phyloP scores from a whole-genome alignment of 2,888 invertebrate genomes.

The Cryptus armator region DNA sequence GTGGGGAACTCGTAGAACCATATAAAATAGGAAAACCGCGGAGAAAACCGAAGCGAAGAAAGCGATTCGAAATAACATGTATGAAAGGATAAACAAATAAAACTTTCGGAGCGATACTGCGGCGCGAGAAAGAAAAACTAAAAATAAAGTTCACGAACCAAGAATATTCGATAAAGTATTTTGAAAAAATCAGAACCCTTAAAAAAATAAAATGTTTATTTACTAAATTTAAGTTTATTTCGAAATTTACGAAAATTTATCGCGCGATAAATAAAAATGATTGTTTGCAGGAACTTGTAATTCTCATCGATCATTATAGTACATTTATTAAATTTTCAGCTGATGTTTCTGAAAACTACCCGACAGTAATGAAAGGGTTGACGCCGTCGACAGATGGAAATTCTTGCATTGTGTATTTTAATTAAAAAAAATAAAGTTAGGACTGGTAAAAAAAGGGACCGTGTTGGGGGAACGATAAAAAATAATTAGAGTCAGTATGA shows the following conservation, averaged over 20 bases:
- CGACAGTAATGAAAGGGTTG: neutral
- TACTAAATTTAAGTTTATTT: neutral
- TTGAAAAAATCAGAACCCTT: neutral
- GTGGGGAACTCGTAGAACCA: constrained; percentile 7
- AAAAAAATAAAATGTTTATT: neutral
- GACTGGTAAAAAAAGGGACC: neutral
- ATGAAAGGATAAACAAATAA: constrained; percentile 46
- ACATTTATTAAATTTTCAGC: constrained; percentile 34
- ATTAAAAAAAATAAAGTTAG: neutral
- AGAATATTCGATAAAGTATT: neutral
- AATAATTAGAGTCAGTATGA: neutral
- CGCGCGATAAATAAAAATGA: neutral
- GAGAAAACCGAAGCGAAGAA: constrained; percentile 6
- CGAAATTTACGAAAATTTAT: neutral
- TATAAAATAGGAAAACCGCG: neutral
- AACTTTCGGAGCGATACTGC: constrained; percentile 21
- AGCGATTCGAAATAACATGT: constrained; percentile 10
- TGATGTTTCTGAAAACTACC: neutral
- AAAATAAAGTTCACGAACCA: neutral
- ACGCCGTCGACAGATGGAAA: neutral
- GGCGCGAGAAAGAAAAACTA: constrained; percentile 1
- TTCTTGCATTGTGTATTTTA: constrained; percentile 13
- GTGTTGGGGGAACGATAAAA: neutral
- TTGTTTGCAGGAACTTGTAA: neutral
- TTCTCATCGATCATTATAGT: neutral